Percentiles rank a stretch among this genome's conserved stretches.
Evolutionary conservation across 2,113 vertebrate species (phyloP).

Genomic region (Apistogramma diplotaenia): DNA sequence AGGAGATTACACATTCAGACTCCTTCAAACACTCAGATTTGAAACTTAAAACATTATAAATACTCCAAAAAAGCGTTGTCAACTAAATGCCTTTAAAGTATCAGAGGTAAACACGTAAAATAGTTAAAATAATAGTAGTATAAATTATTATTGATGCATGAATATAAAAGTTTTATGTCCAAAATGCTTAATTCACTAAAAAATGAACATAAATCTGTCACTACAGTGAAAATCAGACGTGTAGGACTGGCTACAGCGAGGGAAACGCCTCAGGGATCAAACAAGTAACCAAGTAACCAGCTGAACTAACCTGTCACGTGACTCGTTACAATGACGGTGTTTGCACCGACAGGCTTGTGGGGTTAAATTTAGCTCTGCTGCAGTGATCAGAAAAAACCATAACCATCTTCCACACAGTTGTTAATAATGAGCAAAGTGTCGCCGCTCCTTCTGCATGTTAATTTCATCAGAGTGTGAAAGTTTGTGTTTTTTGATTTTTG

Average conservation of each 20-base stretch:
- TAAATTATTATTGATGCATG: background rate
- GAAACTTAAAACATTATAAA: background rate
- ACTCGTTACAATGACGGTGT: background rate
- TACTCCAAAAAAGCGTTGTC: no score
- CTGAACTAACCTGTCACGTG: background rate
- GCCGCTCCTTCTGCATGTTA: background rate
- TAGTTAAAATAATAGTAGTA: background rate
- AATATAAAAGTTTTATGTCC: background rate
- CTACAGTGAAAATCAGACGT: background rate
- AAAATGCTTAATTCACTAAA: background rate
- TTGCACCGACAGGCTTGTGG: background rate
- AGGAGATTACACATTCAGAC: background rate
- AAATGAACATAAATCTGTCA: background rate
- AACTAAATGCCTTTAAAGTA: background rate
- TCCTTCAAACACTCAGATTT: background rate
- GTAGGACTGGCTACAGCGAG: no score
- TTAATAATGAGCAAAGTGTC: background rate
- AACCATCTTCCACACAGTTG: background rate
- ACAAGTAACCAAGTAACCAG: background rate
- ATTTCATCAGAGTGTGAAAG: background rate
- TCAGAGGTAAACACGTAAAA: background rate
- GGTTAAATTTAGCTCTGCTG: background rate
- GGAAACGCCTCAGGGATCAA: no score
- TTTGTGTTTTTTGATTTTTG: background rate
- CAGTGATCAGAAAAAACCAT: background rate